These are phyloP conservation scores for Macrotis lagotis DNA, from an alignment of 2,113 vertebrate species.

Conservation along the genomic window DNA sequence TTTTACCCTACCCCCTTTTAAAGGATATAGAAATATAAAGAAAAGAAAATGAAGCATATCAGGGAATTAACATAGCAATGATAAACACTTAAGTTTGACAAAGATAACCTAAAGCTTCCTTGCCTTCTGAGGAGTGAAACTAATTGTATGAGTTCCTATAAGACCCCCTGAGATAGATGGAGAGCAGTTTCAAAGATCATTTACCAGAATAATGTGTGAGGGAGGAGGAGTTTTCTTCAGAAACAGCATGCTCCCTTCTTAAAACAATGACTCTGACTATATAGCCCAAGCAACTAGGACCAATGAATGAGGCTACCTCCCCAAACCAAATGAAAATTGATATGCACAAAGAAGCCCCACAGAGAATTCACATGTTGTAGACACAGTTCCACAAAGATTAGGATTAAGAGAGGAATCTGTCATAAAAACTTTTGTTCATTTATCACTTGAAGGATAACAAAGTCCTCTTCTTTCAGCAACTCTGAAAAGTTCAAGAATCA, in stretches of 20 bases:
- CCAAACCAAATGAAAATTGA: background rate
- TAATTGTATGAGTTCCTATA: slow-evolving; percentile 14
- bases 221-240: slow-evolving; percentile 40
- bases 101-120: background rate
- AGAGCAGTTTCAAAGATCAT: slow-evolving; percentile 37
- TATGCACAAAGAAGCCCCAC: background rate
- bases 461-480: background rate
- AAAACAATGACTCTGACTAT: background rate
- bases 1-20: background rate
- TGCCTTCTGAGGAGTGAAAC: background rate
- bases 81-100: background rate
- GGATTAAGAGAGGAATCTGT: background rate
- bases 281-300: background rate
- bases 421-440: background rate
- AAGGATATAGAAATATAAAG: too few relatives aligned
- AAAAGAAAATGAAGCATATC: background rate
- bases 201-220: background rate
- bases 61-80: background rate
- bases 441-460: background rate
- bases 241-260: slow-evolving; percentile 26
- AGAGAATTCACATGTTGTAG: background rate
- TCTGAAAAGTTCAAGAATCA: too few relatives aligned
- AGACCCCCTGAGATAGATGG: slow-evolving; percentile 27
- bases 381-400: background rate
- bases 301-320: accelerated